Evolutionary conservation across 1,140 invertebrate species (phyloP).

Genomic region (Zaprionus lachaisei): DNA sequence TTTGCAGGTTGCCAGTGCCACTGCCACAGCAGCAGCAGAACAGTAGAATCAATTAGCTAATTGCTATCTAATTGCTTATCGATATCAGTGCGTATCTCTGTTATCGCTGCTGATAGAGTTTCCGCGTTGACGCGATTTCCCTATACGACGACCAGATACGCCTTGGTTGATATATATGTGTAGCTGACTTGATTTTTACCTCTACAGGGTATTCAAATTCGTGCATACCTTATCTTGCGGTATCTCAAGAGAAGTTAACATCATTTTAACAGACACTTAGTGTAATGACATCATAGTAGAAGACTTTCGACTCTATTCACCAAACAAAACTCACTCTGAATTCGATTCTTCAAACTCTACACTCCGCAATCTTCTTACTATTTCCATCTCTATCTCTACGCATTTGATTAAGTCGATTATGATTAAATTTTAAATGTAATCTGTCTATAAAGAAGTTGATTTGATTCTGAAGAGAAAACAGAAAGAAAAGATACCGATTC

Average conservation of each 20-base stretch:
- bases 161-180: not conserved
- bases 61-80: constrained; percentile 2
- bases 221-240: not conserved
- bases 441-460: not conserved
- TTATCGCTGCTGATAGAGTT: not conserved
- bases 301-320: not conserved
- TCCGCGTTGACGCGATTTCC: not conserved
- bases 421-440: not conserved
- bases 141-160: not conserved
- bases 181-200: too few species aligned
- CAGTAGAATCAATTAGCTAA: not conserved
- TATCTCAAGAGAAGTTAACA: not conserved
- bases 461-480: not conserved
- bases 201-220: not conserved
- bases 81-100: not conserved
- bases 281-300: not conserved
- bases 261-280: not conserved
- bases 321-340: not conserved
- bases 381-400: not conserved
- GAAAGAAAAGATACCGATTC: too few species aligned
- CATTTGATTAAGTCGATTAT: not conserved
- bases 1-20: not conserved
- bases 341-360: not conserved
- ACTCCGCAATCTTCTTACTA: not conserved
- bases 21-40: not conserved